Base-by-base conservation (phyloP, 2,797 vertebrate genomes). In the Rhincodon typus region DNA sequence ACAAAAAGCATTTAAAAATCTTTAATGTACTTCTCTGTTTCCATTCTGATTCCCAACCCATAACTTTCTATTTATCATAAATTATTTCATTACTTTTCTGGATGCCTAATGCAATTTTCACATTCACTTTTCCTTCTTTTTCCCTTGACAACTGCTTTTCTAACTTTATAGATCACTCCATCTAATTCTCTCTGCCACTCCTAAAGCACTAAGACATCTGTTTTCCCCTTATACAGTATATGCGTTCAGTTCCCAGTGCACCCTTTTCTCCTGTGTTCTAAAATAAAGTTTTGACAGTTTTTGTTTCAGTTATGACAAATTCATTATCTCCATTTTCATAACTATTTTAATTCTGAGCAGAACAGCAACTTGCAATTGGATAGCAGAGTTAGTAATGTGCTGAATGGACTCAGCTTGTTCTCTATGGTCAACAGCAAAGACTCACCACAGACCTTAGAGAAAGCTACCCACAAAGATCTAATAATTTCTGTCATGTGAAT, bases 301-400 rank as follows among this genome's bases (percentile, higher is more conserved):
- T 7, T 34, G 53, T n/a, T 91, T 62, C 6, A n/a, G 17, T 91
- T 91, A 17, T 66, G 62, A 30, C 50, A 19, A 57, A 66, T 91
- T 34, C 66, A 91, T 91, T 15, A 91, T 66, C 88, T 25, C 15
- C 62, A 66, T 30, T 66, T 91, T 53, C 30, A 57, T 17, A 91
- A n/a, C 88, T 66, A 57, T n/a, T 91, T n/a, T 34, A 91, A n/a
- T 91, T 91, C 53, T 91, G 38, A 84, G 25, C 79, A 84, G 79
- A 84, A 1, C 19, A 82, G 21, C 17, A 82, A 46, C 19, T 23
- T 84, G n/a, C n/a, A n/a, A n/a, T n/a, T n/a, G n/a, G n/a, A n/a
- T n/a, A n/a, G n/a, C n/a, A n/a, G n/a, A n/a, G n/a, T n/a, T n/a
- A n/a, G n/a, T n/a, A n/a, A n/a, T n/a, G n/a, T n/a, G n/a, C n/a